phyloP scores from a whole-genome alignment of 2,888 invertebrate species.

The Acrobasis repandana region DNA sequence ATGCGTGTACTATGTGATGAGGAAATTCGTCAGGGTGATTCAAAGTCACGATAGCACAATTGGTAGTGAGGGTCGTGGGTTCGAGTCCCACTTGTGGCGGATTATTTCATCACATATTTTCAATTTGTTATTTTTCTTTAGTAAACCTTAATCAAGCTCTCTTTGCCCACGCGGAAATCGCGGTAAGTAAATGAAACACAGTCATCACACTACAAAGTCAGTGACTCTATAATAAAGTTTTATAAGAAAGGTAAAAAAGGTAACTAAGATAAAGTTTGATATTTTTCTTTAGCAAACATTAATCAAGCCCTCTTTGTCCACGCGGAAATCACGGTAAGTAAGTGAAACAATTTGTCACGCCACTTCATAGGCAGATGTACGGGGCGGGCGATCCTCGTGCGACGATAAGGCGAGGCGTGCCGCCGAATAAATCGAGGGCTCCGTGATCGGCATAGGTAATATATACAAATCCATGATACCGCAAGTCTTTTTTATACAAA shows the following conservation, averaged over 20 bases:
- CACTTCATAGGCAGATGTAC: slow-evolving; percentile 39
- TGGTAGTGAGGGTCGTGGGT: too few species aligned
- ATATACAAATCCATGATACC: slow-evolving; percentile 22
- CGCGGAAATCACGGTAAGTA: slow-evolving; percentile 20
- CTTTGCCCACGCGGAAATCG: too few species aligned
- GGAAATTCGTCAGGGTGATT: too few species aligned
- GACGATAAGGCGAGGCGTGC: slow-evolving; percentile 65
- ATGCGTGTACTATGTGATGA: too few species aligned
- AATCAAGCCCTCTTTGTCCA: slow-evolving; percentile 8
- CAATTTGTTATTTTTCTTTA: too few species aligned
- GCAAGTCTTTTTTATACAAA: not conserved
- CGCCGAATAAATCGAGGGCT: slow-evolving; percentile 57
- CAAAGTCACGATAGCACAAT: too few species aligned
- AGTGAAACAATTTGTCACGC: slow-evolving; percentile 35
- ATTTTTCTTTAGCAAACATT: not conserved
- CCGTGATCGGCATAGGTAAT: slow-evolving; percentile 54
- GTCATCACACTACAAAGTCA: too few species aligned
- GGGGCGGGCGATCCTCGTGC: slow-evolving; percentile 47
- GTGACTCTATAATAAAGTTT: too few species aligned
- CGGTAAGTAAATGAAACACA: too few species aligned
- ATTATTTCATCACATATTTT: too few species aligned
- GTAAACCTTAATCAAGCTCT: too few species aligned
- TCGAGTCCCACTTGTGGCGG: too few species aligned
- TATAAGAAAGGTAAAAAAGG: not conserved
- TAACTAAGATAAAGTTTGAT: not conserved